Base-by-base conservation (phyloP, 2,888 invertebrate genomes). In the Drosophila mayaguana region DNA sequence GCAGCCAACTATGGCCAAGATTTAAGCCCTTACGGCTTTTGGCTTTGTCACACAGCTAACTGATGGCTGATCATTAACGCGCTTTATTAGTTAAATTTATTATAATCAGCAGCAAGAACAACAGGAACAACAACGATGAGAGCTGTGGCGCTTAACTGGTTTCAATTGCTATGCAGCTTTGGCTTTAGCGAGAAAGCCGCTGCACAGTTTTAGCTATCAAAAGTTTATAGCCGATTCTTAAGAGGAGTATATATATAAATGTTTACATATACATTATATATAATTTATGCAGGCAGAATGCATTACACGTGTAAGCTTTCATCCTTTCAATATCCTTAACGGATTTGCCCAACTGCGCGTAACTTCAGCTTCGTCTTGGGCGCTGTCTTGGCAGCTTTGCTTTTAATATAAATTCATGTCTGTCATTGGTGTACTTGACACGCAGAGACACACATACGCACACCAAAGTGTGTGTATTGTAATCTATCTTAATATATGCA, bases 401-500 rank as follows among this genome's bases (percentile, higher is more conserved):
- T 69, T 57, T 69, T 80, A 81, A 83, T 84, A 83, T 83, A 75
- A 82, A 87, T 82, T 87, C 76, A 82, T 80, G 73, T 56, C 73
- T 80, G 72, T 61, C 77, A 77, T 70, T 78, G 73, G 54, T 63
- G 36, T 40, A 40, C 54, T 54, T 40, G 40, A 54, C 25, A 11
- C 22, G 20, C 18, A 18, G 12, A 28, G 8, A 34, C 50, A 48
- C 48, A 34, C 50, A 32, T 6, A 50, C 18, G 2, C 50, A 34
- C 14, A 53, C 36, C 16, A 63, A 50, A 28, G 42, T 68, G 66
- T 66, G 64, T 50, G 32, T 18, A 50, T 32, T 67, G 80, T 84
- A 87, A 87, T 88, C 84, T 88, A 84, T 88, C 87, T 87, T 87
- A 87, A 88, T 87, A 81, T 84, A 88, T 83, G 88, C 85, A 84